These are phyloP conservation scores for Lochmaea crataegi DNA, from an alignment of 2,888 invertebrate genomes.

Conservation along the genomic window DNA sequence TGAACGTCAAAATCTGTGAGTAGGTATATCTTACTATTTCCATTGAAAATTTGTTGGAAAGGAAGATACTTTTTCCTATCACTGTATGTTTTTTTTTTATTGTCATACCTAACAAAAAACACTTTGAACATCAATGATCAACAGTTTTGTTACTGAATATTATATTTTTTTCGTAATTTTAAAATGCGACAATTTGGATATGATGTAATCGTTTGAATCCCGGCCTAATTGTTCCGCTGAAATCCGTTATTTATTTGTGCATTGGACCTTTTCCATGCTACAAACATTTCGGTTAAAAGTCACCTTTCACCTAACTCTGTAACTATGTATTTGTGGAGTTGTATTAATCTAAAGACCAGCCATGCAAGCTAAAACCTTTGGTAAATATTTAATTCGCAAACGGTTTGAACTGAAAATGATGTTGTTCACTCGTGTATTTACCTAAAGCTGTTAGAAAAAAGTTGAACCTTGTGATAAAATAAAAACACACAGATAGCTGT, in stretches of 20 bases:
- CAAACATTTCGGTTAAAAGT: constrained; percentile 34
- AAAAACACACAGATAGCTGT: neutral
- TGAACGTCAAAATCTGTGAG: too few species aligned
- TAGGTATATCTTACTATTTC: too few species aligned
- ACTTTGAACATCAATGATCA: too few species aligned
- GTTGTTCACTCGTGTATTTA: constrained; percentile 11
- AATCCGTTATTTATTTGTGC: constrained; percentile 18
- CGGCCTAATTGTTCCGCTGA: neutral
- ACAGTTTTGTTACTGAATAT: neutral
- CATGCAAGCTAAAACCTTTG: constrained; percentile 35
- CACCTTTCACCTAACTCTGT: constrained; percentile 32
- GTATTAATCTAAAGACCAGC: constrained; percentile 35
- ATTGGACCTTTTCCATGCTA: constrained; percentile 22
- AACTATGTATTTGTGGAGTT: constrained; percentile 33
- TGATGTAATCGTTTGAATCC: neutral
- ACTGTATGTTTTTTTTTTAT: too few species aligned
- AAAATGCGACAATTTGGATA: neutral
- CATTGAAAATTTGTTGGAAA: too few species aligned
- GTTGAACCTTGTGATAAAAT: neutral
- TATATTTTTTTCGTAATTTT: neutral
- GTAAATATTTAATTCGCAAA: constrained; percentile 31
- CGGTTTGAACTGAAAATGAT: constrained; percentile 30
- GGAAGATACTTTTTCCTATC: too few species aligned
- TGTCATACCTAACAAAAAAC: too few species aligned
- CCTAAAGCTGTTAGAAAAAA: constrained; percentile 4